These are phyloP conservation scores for Dromococcyx pavoninus DNA, from an alignment of 2,797 vertebrate species.

Conservation along the genomic window DNA sequence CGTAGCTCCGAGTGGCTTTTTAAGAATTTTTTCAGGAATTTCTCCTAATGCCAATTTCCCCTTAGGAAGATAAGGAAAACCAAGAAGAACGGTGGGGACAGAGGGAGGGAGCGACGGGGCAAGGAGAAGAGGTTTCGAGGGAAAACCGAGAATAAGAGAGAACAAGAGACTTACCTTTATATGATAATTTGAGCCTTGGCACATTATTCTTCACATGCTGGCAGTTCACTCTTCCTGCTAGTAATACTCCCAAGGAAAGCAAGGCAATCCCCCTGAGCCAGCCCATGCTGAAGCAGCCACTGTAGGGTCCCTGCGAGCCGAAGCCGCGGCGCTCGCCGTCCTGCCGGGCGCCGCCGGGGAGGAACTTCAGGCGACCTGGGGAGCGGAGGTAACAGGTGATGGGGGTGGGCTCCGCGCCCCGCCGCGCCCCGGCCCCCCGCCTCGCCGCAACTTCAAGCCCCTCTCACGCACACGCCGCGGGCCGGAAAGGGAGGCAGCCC, in stretches of 20 bases:
- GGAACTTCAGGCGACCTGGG: slow-evolving; percentile 75
- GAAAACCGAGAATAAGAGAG: slow-evolving; percentile 11
- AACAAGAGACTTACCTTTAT: slow-evolving; percentile 87
- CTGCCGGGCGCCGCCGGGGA: slow-evolving; percentile 72
- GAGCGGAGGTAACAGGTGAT: slow-evolving; percentile 84
- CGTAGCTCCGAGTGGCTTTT: not conserved
- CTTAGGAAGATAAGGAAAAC: not conserved
- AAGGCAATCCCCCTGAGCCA: slow-evolving; percentile 82
- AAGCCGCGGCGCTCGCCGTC: slow-evolving; percentile 72
- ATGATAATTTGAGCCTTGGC: slow-evolving; percentile 91
- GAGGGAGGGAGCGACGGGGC: not conserved
- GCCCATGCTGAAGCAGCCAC: slow-evolving; percentile 84
- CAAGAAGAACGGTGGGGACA: not conserved
- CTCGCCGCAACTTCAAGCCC: slow-evolving; percentile 67
- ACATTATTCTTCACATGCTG: slow-evolving; percentile 88
- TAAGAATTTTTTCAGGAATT: not conserved
- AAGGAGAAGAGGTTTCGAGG: slow-evolving; percentile 6
- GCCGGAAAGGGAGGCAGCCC: slow-evolving; percentile 63
- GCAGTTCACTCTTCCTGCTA: slow-evolving; percentile 77
- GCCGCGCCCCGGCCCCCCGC: slow-evolving; percentile 71
- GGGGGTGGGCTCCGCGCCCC: slow-evolving; percentile 74
- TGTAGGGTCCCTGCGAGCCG: slow-evolving; percentile 69
- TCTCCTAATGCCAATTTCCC: not conserved
- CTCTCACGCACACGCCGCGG: slow-evolving; percentile 36
- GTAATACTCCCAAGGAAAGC: slow-evolving; percentile 84